A percentile compares a stretch with the other conserved stretches of the same genome.
Evolutionary conservation across 92 coral and sea anemone species (phyloP).

Genomic region (Parazoanthus atlanticus): DNA sequence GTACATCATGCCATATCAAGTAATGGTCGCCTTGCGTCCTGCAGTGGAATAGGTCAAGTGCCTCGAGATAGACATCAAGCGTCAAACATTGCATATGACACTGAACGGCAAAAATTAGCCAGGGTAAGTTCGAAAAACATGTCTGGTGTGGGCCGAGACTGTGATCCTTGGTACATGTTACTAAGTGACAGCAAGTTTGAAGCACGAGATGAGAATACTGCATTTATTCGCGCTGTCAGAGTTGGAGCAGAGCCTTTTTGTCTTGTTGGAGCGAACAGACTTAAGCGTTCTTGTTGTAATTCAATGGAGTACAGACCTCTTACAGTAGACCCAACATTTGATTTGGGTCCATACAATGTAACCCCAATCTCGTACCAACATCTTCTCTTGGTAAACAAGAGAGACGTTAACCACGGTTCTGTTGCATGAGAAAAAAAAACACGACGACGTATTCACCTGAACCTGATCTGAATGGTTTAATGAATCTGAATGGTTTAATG

Average conservation of each 20-base stretch:
- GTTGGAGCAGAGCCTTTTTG: constrained; percentile 62
- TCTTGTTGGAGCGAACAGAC: constrained; percentile 52
- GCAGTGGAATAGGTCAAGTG: too few species aligned
- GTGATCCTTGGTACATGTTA: constrained; percentile 67
- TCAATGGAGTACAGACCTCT: constrained; percentile 51
- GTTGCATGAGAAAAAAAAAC: not conserved
- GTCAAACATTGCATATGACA: too few species aligned
- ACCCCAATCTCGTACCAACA: constrained; percentile 48
- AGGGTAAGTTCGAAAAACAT: constrained; percentile 8
- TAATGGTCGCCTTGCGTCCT: too few species aligned
- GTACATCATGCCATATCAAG: too few species aligned
- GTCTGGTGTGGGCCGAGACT: constrained; percentile 47
- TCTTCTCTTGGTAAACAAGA: too few species aligned
- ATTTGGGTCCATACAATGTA: constrained; percentile 60
- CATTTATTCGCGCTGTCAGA: constrained; percentile 68
- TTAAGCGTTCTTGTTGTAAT: constrained; percentile 66
- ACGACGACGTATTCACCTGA: constrained; percentile 1
- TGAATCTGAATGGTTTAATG: constrained; percentile 40
- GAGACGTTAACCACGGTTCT: too few species aligned
- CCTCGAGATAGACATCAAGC: too few species aligned
- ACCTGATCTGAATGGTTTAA: constrained; percentile 56
- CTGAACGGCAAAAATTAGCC: not conserved
- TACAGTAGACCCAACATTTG: constrained; percentile 68
- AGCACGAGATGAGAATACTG: constrained; percentile 28
- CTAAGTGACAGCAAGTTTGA: constrained; percentile 45